These are phyloP conservation scores for Mythimna ferrago DNA, from an alignment of 2,888 invertebrate species.

Conservation along the genomic window DNA sequence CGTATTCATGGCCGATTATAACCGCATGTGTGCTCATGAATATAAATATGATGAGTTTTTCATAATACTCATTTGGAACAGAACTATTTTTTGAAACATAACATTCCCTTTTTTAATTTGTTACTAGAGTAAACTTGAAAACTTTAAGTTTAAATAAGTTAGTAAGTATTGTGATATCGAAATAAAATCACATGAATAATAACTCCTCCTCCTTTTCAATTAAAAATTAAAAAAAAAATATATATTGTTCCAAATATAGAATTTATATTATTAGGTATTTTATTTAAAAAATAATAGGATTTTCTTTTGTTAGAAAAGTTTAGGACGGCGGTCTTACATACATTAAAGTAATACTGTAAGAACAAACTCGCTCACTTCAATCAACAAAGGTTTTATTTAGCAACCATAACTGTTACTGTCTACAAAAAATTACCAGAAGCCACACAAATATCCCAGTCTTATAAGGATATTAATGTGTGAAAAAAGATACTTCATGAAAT, in stretches of 20 bases:
- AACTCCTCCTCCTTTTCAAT: no score
- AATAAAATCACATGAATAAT: no score
- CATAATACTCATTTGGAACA: neutral
- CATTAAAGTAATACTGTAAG: no score
- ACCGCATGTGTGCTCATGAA: constrained; percentile 24
- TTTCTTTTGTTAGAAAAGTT: no score
- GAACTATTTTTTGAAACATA: neutral
- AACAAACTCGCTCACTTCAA: no score
- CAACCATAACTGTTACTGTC: neutral
- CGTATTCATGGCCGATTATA: constrained; percentile 47
- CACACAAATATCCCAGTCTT: constrained; percentile 1
- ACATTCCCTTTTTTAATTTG: no score
- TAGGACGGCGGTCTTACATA: no score
- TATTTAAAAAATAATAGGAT: no score
- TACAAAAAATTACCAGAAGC: constrained; percentile 15
- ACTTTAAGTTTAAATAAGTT: neutral
- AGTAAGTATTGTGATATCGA: neutral
- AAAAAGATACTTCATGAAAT: constrained; percentile 49
- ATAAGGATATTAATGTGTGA: constrained; percentile 27
- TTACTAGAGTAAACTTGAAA: neutral
- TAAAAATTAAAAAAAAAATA: no score
- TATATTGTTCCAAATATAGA: no score
- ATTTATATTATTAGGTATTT: no score
- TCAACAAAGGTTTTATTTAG: neutral
- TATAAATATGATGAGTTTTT: constrained; percentile 1